phyloP scores from a whole-genome alignment of 2,113 vertebrate species.

The Pseudorectes ferrugineus region DNA sequence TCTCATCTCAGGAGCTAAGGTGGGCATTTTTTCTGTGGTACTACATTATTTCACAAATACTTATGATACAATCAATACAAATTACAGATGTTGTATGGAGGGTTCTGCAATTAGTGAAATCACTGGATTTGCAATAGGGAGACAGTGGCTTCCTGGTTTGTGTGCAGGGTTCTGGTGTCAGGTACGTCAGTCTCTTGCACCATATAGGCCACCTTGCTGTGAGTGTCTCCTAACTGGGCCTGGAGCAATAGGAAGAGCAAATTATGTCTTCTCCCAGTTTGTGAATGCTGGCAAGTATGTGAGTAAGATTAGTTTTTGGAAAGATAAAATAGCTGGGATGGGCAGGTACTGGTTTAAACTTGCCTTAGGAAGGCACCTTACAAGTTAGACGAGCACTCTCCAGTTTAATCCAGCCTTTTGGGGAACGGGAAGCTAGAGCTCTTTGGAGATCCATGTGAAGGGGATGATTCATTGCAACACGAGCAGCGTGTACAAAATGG shows the following conservation, averaged over 20 bases:
- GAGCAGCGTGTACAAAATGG: constrained; percentile 25
- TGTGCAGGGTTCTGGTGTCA: neutral
- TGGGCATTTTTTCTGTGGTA: neutral
- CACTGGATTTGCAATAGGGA: neutral
- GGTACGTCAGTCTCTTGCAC: neutral
- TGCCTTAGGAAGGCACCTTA: constrained; percentile 43
- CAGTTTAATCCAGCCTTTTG: constrained; percentile 19
- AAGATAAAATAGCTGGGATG: constrained; percentile 50
- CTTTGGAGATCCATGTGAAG: constrained; percentile 1
- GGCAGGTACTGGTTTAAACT: constrained; percentile 58
- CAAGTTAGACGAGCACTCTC: constrained; percentile 47
- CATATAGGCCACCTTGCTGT: neutral
- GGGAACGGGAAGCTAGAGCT: constrained; percentile 13
- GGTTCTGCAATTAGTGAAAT: neutral
- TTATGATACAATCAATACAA: neutral
- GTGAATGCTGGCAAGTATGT: neutral
- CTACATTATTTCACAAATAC: neutral
- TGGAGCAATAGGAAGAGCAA: constrained; percentile 18
- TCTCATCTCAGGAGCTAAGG: neutral
- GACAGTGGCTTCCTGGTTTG: neutral
- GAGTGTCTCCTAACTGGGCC: neutral
- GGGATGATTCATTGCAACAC: constrained; percentile 21
- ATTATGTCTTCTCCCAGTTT: neutral
- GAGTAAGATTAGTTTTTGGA: constrained; percentile 40
- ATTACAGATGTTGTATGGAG: neutral